A percentile compares a stretch with the other conserved stretches of the same genome.
Conservation (phyloP, 2,888 invertebrate species). For the Fissipunctia ypsillon region DNA sequence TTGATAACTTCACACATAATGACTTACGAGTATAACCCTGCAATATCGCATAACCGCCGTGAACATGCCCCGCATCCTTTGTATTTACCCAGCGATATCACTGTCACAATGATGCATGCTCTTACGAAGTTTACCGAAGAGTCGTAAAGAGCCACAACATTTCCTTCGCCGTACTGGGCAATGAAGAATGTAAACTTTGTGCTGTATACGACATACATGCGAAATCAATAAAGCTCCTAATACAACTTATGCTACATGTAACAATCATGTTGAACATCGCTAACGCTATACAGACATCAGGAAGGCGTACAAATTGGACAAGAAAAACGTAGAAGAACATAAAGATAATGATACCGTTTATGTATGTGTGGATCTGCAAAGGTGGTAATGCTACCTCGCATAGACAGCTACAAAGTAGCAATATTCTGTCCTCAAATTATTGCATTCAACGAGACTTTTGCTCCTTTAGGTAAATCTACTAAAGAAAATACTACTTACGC, state of each 20-base stretch:
- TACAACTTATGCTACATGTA: not conserved
- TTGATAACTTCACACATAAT: not conserved
- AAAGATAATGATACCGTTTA: not conserved
- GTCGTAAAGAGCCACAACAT: too few relatives aligned
- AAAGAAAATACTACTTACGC: too few relatives aligned
- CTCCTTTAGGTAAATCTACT: too few relatives aligned
- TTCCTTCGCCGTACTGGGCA: too few relatives aligned
- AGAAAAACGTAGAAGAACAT: not conserved
- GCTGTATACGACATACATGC: slow-evolving; percentile 1
- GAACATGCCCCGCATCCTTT: not conserved
- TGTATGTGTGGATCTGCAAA: not conserved
- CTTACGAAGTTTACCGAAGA: not conserved
- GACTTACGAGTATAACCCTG: slow-evolving; percentile 2
- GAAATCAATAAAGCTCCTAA: slow-evolving; percentile 3
- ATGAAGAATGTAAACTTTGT: too few relatives aligned
- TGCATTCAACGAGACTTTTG: not conserved
- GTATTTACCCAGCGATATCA: slow-evolving; percentile 4
- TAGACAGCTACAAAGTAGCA: not conserved
- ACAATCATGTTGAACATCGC: slow-evolving; percentile 1
- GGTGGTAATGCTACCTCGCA: not conserved
- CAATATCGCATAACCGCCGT: not conserved
- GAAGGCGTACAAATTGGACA: not conserved
- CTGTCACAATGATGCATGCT: not conserved
- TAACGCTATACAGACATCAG: not conserved
- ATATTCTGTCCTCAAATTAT: too few relatives aligned